Evolutionary conservation across 2,888 invertebrate species (phyloP), one percentile per base, ranked within the genome.

Genomic region (Tenthredo mesomela): DNA sequence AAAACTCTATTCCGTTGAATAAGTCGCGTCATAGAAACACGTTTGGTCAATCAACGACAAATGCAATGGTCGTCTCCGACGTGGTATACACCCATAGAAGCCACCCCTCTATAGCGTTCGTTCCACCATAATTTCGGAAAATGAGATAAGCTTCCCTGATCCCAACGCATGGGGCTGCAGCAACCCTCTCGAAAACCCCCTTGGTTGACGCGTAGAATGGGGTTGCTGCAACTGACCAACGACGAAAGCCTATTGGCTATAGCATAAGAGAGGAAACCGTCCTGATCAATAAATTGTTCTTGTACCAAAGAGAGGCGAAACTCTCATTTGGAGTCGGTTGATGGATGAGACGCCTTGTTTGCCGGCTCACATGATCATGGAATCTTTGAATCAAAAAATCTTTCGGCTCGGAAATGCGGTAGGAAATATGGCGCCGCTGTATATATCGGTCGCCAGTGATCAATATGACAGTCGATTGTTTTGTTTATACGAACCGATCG

Each of bases 211-310:
- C 50, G 84, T 88, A 88, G 87, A 88, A 88, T 87, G 86, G 88
- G 89, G 89, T 86, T 87, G 88, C 86, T 87, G 87, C 86, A 83
- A 88, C 83, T 87, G 87, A 87, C 87, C 86, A 83, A 84, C 78
- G 75, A 71, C 84, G 70, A 82, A 78, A 82, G 67, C 84, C 89
- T 88, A 92, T 92, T 93, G 92, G 93, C 89, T 89, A 88, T 54
- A 87, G 85, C n/a, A 2, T 83, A 29, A 47, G 82, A 40, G 84
- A 84, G 88, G 58, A 21, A 80, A 33, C 80, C 87, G 87, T 86
- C 61, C 87, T 90, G 92, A 93, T 92, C 92, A 91, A 92, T 93
- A 93, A 92, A 92, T 92, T 91, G 91, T 90, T 92, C 91, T 89
- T 87, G 88, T 88, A 82, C 82, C 67, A 67, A 80, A 67, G 37